phyloP scores from a whole-genome alignment of 2,797 vertebrate species.

The Spinus pinus region DNA sequence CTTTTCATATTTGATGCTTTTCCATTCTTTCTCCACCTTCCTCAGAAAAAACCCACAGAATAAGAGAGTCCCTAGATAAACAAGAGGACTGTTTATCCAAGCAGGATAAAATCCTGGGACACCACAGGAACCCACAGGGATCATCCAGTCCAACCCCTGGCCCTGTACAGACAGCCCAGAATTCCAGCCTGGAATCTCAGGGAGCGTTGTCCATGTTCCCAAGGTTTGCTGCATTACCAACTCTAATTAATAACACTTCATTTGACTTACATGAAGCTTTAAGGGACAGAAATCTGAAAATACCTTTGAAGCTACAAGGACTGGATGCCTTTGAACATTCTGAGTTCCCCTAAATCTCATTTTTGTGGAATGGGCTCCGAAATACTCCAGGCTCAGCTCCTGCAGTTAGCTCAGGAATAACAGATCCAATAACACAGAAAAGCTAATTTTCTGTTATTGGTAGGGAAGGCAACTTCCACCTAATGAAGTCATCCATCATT shows the following conservation, averaged over 20 bases:
- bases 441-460: neutral
- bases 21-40: neutral
- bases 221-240: neutral
- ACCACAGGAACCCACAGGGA: neutral
- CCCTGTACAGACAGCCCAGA: neutral
- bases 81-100: neutral
- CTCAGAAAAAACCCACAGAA: neutral
- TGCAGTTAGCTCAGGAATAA: neutral
- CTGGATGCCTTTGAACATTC: fast-evolving
- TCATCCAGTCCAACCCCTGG: neutral
- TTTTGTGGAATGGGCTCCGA: neutral
- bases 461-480: neutral
- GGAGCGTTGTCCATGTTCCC: fast-evolving
- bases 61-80: neutral
- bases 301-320: neutral
- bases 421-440: neutral
- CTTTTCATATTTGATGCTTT: neutral
- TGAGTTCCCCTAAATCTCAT: neutral
- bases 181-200: neutral
- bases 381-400: neutral
- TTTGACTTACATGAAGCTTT: neutral
- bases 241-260: neutral
- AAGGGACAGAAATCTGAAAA: neutral
- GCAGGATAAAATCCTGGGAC: neutral
- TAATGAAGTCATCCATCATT: slow-evolving; percentile 23